Conservation (phyloP, 92 coral and sea anemone genomes). For the Zoanthus solanderi region DNA sequence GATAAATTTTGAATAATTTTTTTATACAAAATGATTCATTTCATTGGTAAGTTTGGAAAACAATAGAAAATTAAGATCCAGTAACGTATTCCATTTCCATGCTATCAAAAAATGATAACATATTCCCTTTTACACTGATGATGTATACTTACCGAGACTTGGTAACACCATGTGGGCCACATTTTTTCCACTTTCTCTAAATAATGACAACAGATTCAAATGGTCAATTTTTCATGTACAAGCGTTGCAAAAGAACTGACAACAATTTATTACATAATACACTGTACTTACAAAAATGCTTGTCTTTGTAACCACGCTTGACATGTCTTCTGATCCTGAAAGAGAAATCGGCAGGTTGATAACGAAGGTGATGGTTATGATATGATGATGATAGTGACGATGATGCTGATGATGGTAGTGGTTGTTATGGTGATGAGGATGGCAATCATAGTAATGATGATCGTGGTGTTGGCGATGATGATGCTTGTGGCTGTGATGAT, state of each 20-base stretch:
- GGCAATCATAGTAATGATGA: not conserved
- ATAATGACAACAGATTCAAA: not conserved
- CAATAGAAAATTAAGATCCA: no score
- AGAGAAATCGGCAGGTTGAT: not conserved
- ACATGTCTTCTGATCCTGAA: conserved; percentile 92
- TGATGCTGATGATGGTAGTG: not conserved
- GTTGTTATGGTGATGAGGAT: not conserved
- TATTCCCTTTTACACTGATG: no score
- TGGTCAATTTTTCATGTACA: not conserved
- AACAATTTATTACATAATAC: not conserved
- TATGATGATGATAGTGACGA: not conserved
- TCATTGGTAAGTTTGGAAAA: no score
- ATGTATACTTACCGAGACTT: conserved; percentile 73
- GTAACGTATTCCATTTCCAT: no score
- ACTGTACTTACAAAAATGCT: conserved; percentile 76
- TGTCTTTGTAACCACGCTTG: conserved; percentile 97
- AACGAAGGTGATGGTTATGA: not conserved
- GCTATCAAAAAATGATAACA: not conserved
- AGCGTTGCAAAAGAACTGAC: not conserved
- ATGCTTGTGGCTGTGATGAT: not conserved
- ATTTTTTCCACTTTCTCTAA: conserved; percentile 78
- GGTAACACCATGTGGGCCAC: conserved; percentile 87
- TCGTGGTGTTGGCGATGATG: not conserved
- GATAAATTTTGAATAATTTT: no score
- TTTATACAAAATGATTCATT: no score